Evolutionary conservation across 2,113 vertebrate species (phyloP).

Genomic region (Channa argus): DNA sequence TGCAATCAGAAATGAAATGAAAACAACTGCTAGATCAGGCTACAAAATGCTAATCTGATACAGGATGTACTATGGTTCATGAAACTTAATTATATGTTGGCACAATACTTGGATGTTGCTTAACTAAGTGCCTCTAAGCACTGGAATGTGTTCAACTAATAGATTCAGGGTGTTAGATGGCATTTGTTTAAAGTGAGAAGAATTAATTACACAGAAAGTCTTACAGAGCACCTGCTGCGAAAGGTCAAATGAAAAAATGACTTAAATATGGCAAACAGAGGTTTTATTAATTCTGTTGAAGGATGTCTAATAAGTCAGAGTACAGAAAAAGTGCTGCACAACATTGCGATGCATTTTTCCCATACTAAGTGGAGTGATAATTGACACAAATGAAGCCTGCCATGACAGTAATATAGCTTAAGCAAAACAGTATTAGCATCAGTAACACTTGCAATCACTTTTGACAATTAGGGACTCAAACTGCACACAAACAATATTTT

Average conservation of each 20-base stretch:
- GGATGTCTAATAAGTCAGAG: slow-evolving; percentile 23
- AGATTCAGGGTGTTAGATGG: slow-evolving; percentile 52
- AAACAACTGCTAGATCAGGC: slow-evolving; percentile 19
- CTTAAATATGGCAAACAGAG: slow-evolving; percentile 34
- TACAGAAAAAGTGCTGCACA: not conserved
- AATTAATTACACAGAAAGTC: slow-evolving; percentile 51
- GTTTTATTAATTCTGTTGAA: slow-evolving; percentile 37
- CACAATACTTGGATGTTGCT: slow-evolving; percentile 43
- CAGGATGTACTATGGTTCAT: slow-evolving; percentile 30
- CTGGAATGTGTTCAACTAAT: slow-evolving; percentile 49
- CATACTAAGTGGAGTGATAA: slow-evolving; percentile 30
- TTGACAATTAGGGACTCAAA: slow-evolving; percentile 5
- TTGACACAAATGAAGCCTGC: slow-evolving; percentile 27
- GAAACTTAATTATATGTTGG: slow-evolving; percentile 59
- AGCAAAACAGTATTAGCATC: slow-evolving; percentile 12
- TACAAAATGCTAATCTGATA: slow-evolving; percentile 30
- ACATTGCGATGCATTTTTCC: not conserved
- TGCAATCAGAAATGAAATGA: slow-evolving; percentile 34
- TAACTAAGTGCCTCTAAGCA: slow-evolving; percentile 36
- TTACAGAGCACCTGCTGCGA: slow-evolving; percentile 49
- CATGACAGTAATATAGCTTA: slow-evolving; percentile 1
- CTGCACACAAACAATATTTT: not conserved
- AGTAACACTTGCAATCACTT: slow-evolving; percentile 19
- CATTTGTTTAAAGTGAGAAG: slow-evolving; percentile 51
- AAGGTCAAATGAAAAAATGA: slow-evolving; percentile 66